Percentiles rank a stretch among this genome's conserved stretches.
Conservation (phyloP, 2,888 invertebrate species). For the Campoplex nolae region DNA sequence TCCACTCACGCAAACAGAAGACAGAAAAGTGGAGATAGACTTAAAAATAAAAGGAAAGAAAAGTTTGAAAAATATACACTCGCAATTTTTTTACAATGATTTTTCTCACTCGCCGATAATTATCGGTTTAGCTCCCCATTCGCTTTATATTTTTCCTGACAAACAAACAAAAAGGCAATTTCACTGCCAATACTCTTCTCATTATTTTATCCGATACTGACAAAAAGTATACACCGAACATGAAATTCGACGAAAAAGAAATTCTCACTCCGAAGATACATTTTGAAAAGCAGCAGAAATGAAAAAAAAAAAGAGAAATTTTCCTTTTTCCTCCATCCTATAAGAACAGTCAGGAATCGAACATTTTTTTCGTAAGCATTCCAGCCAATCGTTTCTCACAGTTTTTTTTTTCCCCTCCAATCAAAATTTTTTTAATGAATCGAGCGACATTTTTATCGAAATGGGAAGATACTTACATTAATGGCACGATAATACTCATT, state of each 20-base stretch:
- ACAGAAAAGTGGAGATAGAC: slow-evolving; percentile 4
- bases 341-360: background rate
- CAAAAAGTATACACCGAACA: too few relatives aligned
- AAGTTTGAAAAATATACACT: background rate
- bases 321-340: background rate
- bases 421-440: too few relatives aligned
- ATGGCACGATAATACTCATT: slow-evolving; percentile 6
- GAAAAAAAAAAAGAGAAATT: too few relatives aligned
- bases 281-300: too few relatives aligned
- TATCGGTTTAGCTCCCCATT: background rate
- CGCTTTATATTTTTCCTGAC: background rate
- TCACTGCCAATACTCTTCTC: background rate
- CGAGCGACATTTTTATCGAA: background rate
- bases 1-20: background rate
- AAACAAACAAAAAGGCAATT: background rate
- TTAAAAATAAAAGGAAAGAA: background rate
- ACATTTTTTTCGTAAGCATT: background rate
- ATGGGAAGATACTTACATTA: background rate
- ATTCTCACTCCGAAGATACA: too few relatives aligned
- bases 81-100: background rate
- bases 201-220: background rate
- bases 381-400: background rate
- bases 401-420: too few relatives aligned
- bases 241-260: too few relatives aligned
- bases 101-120: background rate